phyloP scores from a whole-genome alignment of 2,113 vertebrate species.

The Motacilla tschutschensis region DNA sequence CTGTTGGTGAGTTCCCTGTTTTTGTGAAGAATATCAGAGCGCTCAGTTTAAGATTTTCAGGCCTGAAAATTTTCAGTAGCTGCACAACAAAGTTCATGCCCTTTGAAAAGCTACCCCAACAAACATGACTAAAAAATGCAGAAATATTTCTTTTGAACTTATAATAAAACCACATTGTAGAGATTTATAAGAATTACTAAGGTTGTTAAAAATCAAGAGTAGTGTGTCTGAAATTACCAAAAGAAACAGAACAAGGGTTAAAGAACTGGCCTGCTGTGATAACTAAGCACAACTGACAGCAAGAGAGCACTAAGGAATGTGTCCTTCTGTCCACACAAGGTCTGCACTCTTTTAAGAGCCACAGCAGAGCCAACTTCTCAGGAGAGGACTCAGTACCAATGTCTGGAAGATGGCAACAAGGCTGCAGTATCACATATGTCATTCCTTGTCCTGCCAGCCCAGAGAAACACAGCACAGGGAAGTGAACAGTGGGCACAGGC shows the following conservation, averaged over 20 bases:
- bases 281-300: neutral
- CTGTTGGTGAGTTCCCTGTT: neutral
- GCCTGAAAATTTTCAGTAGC: neutral
- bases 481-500: fast-evolving
- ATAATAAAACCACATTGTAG: neutral
- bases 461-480: neutral
- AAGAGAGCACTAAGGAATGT: neutral
- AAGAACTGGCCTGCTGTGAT: neutral
- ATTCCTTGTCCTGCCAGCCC: neutral
- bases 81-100: neutral
- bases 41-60: neutral
- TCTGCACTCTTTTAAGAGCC: fast-evolving
- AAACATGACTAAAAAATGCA: neutral
- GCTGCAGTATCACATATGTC: fast-evolving
- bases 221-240: neutral
- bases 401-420: neutral
- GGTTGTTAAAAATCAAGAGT: neutral
- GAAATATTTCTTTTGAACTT: neutral
- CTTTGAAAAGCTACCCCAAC: neutral
- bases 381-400: fast-evolving
- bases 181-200: neutral
- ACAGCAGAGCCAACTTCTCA: neutral
- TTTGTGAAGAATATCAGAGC: neutral
- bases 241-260: neutral
- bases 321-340: neutral